A percentile compares a stretch with the other conserved stretches of the same genome.
These are phyloP conservation scores for Plectropomus leopardus DNA, from an alignment of 2,113 vertebrate species.

Conservation along the genomic window DNA sequence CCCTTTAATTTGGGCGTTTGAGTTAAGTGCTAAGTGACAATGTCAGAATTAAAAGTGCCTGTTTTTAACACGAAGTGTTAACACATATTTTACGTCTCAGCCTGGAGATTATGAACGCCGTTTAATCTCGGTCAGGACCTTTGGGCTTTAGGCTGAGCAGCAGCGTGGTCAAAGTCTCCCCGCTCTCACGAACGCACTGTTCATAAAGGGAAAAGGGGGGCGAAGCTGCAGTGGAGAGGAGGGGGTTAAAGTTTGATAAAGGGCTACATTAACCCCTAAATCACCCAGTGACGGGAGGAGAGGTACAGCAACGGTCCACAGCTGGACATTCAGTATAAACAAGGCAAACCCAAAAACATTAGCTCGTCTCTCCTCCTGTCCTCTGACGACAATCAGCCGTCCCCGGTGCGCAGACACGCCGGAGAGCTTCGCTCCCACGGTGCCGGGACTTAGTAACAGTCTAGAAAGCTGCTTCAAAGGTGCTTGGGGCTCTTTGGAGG, in stretches of 20 bases:
- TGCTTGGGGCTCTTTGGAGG: slow-evolving; percentile 70
- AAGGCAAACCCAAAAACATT: slow-evolving; percentile 66
- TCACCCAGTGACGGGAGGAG: slow-evolving; percentile 34
- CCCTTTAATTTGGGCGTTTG: slow-evolving; percentile 28
- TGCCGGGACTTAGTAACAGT: slow-evolving; percentile 71
- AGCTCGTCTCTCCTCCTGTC: slow-evolving; percentile 58
- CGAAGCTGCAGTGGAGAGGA: neutral
- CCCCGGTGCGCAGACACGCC: slow-evolving; percentile 38
- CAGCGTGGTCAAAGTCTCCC: slow-evolving; percentile 24
- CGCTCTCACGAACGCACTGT: slow-evolving; percentile 24
- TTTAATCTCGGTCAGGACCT: slow-evolving; percentile 65
- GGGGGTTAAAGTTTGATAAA: slow-evolving; percentile 33
- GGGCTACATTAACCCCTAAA: slow-evolving; percentile 52
- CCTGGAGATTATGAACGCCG: slow-evolving; percentile 40
- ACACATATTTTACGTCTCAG: slow-evolving; percentile 67
- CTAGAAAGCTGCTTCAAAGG: slow-evolving; percentile 73
- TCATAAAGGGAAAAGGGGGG: neutral
- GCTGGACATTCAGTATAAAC: slow-evolving; percentile 74
- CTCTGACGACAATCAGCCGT: slow-evolving; percentile 52
- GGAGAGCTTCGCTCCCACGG: slow-evolving; percentile 68
- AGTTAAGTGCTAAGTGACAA: slow-evolving; percentile 74
- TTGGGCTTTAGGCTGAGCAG: slow-evolving; percentile 20
- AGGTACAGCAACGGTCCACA: slow-evolving; percentile 53
- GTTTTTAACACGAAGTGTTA: slow-evolving; percentile 66
- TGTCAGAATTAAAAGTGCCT: slow-evolving; percentile 71